Evolutionary conservation across 2,113 vertebrate genomes (phyloP).

Genomic region (Gopherus flavomarginatus): DNA sequence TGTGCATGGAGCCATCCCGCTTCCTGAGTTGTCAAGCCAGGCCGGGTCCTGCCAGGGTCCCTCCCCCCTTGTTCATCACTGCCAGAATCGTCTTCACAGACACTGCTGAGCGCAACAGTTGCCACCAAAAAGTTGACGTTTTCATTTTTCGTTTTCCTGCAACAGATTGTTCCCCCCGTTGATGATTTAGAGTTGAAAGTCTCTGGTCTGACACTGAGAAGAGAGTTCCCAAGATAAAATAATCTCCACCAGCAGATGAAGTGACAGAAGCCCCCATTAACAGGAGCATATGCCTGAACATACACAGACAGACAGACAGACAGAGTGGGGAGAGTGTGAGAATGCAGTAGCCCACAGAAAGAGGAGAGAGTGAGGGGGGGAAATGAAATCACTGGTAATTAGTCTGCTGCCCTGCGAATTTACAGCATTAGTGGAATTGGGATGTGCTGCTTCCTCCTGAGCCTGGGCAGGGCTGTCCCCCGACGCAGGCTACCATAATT

Average conservation of each 20-base stretch:
- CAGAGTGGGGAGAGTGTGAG: too few relatives aligned
- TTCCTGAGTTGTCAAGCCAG: too few relatives aligned
- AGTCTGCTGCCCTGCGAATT: slow-evolving; percentile 79
- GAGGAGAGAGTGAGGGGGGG: not conserved
- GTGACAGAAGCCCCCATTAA: slow-evolving; percentile 80
- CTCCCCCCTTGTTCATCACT: not conserved
- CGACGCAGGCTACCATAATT: slow-evolving; percentile 47
- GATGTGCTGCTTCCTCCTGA: slow-evolving; percentile 23
- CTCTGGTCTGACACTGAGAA: slow-evolving; percentile 30
- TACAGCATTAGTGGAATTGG: slow-evolving; percentile 40
- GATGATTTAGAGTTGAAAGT: slow-evolving; percentile 58
- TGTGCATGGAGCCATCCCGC: not conserved
- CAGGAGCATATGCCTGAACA: slow-evolving; percentile 77
- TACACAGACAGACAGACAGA: not conserved
- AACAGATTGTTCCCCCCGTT: slow-evolving; percentile 44
- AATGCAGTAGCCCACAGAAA: slow-evolving; percentile 27
- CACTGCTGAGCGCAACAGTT: rapidly evolving
- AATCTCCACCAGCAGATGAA: slow-evolving; percentile 77
- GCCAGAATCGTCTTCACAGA: rapidly evolving
- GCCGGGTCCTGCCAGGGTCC: rapidly evolving
- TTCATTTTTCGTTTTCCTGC: not conserved
- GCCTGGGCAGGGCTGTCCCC: slow-evolving; percentile 34
- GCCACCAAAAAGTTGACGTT: rapidly evolving
- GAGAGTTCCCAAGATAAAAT: slow-evolving; percentile 50
- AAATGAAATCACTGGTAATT: slow-evolving; percentile 75